phyloP scores from a whole-genome alignment of 2,888 invertebrate genomes.

The Pterostichus niger region DNA sequence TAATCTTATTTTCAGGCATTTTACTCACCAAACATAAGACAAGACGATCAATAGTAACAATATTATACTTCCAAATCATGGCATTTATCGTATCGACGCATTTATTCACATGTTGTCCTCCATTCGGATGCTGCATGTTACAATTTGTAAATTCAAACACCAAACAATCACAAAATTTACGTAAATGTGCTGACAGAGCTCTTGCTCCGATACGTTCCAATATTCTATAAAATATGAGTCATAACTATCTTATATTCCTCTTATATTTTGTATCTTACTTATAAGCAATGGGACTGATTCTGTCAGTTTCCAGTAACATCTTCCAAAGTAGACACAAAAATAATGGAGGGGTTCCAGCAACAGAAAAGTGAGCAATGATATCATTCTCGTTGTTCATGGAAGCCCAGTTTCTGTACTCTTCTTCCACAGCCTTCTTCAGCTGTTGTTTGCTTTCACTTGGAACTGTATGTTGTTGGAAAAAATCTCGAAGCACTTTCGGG shows the following conservation, averaged over 20 bases:
- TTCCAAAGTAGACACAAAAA: slow-evolving; percentile 97
- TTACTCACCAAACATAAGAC: slow-evolving; percentile 90
- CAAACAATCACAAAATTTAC: slow-evolving; percentile 96
- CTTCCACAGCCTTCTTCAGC: slow-evolving; percentile 94
- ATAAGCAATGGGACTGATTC: slow-evolving; percentile 96
- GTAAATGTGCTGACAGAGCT: slow-evolving; percentile 92
- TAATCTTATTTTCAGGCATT: background rate
- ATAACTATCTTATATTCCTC: too few relatives aligned
- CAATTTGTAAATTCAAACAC: slow-evolving; percentile 93
- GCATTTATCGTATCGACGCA: slow-evolving; percentile 97
- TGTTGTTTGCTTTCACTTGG: slow-evolving; percentile 94
- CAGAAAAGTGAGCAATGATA: slow-evolving; percentile 96
- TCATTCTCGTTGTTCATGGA: slow-evolving; percentile 98
- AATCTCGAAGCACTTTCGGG: slow-evolving; percentile 92
- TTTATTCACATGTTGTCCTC: slow-evolving; percentile 94
- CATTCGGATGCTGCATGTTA: slow-evolving; percentile 80
- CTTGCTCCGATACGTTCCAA: slow-evolving; percentile 95
- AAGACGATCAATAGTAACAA: slow-evolving; percentile 95
- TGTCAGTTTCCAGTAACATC: slow-evolving; percentile 95
- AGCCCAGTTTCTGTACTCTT: slow-evolving; percentile 97
- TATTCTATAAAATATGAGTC: slow-evolving; percentile 81
- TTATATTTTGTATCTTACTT: slow-evolving; percentile 82
- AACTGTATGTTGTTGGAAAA: slow-evolving; percentile 91
- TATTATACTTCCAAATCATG: slow-evolving; percentile 98
- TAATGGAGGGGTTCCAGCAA: slow-evolving; percentile 93